These are phyloP conservation scores for Ciconia boyciana DNA, from an alignment of 2,113 vertebrate species.

Conservation along the genomic window DNA sequence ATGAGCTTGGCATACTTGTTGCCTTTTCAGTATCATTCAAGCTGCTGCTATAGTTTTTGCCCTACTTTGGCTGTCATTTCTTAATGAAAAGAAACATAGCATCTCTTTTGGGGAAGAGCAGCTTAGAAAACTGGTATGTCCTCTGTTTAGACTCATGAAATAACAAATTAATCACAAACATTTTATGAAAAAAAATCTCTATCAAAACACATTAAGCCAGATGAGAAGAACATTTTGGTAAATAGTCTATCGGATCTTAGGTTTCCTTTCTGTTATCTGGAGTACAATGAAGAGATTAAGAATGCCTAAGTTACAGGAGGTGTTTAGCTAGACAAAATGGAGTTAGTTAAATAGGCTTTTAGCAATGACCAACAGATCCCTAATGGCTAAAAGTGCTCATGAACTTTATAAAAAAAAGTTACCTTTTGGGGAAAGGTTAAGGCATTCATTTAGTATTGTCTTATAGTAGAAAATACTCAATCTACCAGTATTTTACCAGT, in stretches of 20 bases:
- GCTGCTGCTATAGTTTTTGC: background rate
- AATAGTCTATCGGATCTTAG: background rate
- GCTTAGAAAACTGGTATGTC: background rate
- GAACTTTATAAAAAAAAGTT: background rate
- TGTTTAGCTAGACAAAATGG: background rate
- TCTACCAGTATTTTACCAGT: background rate
- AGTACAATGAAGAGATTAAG: background rate
- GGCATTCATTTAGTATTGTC: background rate
- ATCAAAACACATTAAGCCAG: background rate
- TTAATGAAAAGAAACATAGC: background rate
- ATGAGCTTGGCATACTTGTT: background rate
- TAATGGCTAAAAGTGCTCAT: background rate
- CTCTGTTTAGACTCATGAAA: background rate
- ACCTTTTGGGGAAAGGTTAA: background rate
- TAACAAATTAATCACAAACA: background rate
- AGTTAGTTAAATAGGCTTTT: background rate
- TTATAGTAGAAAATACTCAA: background rate
- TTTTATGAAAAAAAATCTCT: background rate
- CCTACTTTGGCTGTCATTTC: background rate
- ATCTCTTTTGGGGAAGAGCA: background rate
- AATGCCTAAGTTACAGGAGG: background rate
- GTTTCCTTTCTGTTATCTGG: background rate
- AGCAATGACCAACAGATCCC: background rate
- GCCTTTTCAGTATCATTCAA: background rate
- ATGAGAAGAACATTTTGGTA: background rate